Evolutionary conservation across 2,797 vertebrate species (phyloP).

Genomic region (Chiloscyllium punctatum): DNA sequence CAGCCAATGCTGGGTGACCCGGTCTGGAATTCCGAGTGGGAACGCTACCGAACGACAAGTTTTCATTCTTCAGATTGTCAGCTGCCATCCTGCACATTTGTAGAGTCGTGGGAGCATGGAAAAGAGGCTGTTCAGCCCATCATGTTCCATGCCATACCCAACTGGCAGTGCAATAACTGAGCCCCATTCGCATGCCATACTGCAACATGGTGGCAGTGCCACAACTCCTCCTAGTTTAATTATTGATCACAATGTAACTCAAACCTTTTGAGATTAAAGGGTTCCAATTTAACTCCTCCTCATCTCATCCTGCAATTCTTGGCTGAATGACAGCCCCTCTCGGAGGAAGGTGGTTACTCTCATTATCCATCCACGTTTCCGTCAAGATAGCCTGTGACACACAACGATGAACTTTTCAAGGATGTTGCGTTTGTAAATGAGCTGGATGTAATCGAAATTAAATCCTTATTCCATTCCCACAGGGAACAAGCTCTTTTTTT

Average conservation of each 20-base stretch:
- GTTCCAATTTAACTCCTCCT: too few relatives aligned
- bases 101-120: too few relatives aligned
- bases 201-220: background rate
- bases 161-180: too few relatives aligned
- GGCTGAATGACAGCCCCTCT: too few relatives aligned
- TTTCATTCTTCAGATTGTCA: background rate
- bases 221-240: background rate
- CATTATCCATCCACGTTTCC: background rate
- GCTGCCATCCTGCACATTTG: background rate
- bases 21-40: background rate
- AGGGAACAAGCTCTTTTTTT: background rate
- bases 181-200: too few relatives aligned
- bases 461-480: background rate
- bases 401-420: background rate
- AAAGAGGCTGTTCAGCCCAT: background rate
- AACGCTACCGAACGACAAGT: background rate
- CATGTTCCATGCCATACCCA: background rate
- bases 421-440: background rate
- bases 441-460: background rate
- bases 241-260: background rate
- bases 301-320: background rate
- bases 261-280: too few relatives aligned
- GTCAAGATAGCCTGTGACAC: background rate
- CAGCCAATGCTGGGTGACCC: too few relatives aligned
- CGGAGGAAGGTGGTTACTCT: background rate